phyloP scores from a whole-genome alignment of 1,140 invertebrate species.

The Leucophenga varia region DNA sequence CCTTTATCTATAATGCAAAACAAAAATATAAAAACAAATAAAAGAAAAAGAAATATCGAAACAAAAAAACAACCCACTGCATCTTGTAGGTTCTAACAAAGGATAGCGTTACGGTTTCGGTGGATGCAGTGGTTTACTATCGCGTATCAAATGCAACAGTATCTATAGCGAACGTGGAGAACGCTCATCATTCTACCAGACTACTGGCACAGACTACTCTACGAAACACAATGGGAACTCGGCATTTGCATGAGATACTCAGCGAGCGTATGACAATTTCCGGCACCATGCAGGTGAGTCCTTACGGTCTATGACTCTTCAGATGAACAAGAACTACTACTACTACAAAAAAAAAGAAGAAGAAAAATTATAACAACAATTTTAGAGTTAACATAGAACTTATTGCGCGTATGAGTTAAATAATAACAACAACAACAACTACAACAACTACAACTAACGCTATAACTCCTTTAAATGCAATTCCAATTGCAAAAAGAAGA shows the following conservation, averaged over 20 bases:
- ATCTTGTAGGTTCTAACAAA: constrained; percentile 82
- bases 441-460: too few relatives aligned
- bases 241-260: constrained; percentile 92
- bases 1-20: too few relatives aligned
- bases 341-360: too few relatives aligned
- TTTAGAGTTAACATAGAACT: too few relatives aligned
- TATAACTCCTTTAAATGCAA: too few relatives aligned
- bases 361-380: too few relatives aligned
- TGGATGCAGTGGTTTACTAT: constrained; percentile 94
- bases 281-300: constrained; percentile 74
- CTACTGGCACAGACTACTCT: constrained; percentile 87
- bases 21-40: too few relatives aligned
- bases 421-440: constrained; percentile 8
- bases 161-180: constrained; percentile 95
- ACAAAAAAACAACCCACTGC: constrained; percentile 35
- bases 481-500: too few relatives aligned
- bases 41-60: not conserved
- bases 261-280: constrained; percentile 93
- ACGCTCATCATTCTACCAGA: constrained; percentile 89
- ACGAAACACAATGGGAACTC: constrained; percentile 93
- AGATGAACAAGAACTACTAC: not conserved
- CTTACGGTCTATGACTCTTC: not conserved
- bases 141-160: constrained; percentile 93
- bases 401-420: too few relatives aligned
- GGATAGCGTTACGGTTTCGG: constrained; percentile 92